Evolutionary conservation across 1,140 invertebrate genomes (phyloP), one percentile per base, ranked within the genome.

Genomic region (Oreohelix idahoensis): DNA sequence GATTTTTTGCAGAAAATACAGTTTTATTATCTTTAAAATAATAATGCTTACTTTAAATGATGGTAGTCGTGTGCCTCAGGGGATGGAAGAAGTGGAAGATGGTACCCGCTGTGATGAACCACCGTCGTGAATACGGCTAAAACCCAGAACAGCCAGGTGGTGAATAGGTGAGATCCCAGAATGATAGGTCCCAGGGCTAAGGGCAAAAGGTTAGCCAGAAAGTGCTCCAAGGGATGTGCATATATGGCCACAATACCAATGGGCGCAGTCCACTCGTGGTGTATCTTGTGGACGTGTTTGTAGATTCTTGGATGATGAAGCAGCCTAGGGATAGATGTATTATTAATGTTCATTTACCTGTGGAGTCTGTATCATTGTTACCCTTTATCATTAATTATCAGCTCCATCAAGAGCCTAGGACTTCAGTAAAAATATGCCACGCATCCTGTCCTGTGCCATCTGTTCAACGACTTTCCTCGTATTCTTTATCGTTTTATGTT

Each of bases 61-160:
- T 98, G 97, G 92, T 96, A 97, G 92, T 97, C 97, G 89, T 98
- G 97, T 0, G 96, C 95, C 92, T 97, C 96, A 29, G 96, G 96
- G 39, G 96, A 97, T 17, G 96, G 96, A 88, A 97, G 95, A 88
- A 97, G 96, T 0, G 97, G 97, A 87, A 97, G 93, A 92, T 98
- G 97, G 88, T 97, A 97, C 13, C 97, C 97, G 69, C 96, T 96
- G 89, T 98, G 97, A n/a, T 96, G 95, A 88, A 97, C 96, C 10
- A 97, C 94, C 0, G 96, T 97, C 4, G 95, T 96, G 15, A 96
- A 89, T 82, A 96, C 95, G 5, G 96, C 96, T 53, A 97, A 88
- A 0, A 94, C 94, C 88, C 97, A 96, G 96, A 96, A 97, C 35
- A 97, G 88, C 95, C 96, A 97, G 38, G 95, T 94, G 4, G 96